These are phyloP conservation scores for Ditylenchus dipsaci DNA, from an alignment of 1,140 invertebrate genomes.

Conservation along the genomic window DNA sequence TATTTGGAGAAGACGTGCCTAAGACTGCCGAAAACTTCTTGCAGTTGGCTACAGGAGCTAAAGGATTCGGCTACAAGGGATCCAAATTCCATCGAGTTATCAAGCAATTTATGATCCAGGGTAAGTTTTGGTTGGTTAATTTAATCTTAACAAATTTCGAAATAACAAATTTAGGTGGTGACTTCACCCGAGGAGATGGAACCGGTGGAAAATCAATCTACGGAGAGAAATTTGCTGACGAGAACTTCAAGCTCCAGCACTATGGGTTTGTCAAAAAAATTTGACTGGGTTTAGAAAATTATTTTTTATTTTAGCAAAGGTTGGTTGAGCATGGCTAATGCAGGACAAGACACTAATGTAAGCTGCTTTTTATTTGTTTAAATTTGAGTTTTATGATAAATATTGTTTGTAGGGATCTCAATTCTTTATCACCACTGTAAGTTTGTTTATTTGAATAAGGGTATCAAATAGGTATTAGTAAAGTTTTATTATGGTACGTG, in stretches of 20 bases:
- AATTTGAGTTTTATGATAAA: too few relatives aligned
- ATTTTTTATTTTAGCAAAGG: slow-evolving; percentile 64
- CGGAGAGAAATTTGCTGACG: slow-evolving; percentile 75
- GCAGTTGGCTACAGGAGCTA: slow-evolving; percentile 65
- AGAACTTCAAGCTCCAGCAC: slow-evolving; percentile 91
- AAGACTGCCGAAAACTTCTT: slow-evolving; percentile 89
- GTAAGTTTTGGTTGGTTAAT: neutral
- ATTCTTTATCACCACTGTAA: slow-evolving; percentile 82
- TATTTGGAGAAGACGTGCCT: slow-evolving; percentile 87
- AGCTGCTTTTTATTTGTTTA: too few relatives aligned
- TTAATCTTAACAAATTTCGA: neutral
- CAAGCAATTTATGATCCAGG: slow-evolving; percentile 62
- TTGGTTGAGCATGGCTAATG: slow-evolving; percentile 82
- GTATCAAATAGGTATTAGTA: too few relatives aligned
- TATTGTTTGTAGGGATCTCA: slow-evolving; percentile 70
- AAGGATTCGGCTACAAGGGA: slow-evolving; percentile 56
- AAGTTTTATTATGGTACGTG: too few relatives aligned
- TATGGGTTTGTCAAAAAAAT: slow-evolving; percentile 60
- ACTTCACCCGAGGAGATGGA: slow-evolving; percentile 69
- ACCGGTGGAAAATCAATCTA: slow-evolving; percentile 95
- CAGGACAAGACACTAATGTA: slow-evolving; percentile 73
- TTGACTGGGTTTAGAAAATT: neutral
- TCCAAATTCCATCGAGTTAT: slow-evolving; percentile 63
- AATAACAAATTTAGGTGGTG: slow-evolving; percentile 54
- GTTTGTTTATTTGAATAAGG: too few relatives aligned